phyloP scores from a whole-genome alignment of 2,888 invertebrate species.

The Chrysolina americana region DNA sequence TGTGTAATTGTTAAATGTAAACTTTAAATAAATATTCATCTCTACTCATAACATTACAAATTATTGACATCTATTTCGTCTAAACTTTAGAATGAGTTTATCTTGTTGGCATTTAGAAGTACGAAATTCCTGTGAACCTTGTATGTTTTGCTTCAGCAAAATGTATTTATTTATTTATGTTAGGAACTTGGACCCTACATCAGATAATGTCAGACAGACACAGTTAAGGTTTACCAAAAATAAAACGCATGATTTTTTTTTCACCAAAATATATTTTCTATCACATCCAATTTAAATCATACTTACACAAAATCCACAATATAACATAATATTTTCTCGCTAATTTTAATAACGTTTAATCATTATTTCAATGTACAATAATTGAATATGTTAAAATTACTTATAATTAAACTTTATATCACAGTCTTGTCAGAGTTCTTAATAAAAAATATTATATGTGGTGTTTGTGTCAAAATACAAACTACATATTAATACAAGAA shows the following conservation, averaged over 20 bases:
- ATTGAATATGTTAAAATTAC: slow-evolving; percentile 61
- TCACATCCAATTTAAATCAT: slow-evolving; percentile 60
- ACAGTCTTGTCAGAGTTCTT: slow-evolving; percentile 68
- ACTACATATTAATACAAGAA: slow-evolving; percentile 46
- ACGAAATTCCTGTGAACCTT: slow-evolving; percentile 66
- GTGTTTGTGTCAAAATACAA: slow-evolving; percentile 57
- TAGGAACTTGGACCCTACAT: slow-evolving; percentile 68
- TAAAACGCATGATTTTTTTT: slow-evolving; percentile 62
- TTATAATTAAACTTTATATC: slow-evolving; percentile 66
- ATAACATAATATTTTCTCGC: slow-evolving; percentile 59
- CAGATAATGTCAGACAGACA: slow-evolving; percentile 59
- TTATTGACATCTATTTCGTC: slow-evolving; percentile 65
- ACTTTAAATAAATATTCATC: slow-evolving; percentile 64
- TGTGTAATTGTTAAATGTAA: slow-evolving; percentile 54
- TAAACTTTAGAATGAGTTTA: slow-evolving; percentile 66
- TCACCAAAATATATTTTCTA: slow-evolving; percentile 66
- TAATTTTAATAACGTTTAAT: slow-evolving; percentile 46
- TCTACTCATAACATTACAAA: slow-evolving; percentile 63
- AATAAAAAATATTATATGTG: slow-evolving; percentile 62
- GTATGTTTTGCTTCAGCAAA: slow-evolving; percentile 46
- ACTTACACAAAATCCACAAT: slow-evolving; percentile 63
- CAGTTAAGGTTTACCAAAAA: slow-evolving; percentile 59
- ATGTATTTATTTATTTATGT: slow-evolving; percentile 45
- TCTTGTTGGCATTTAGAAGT: slow-evolving; percentile 63
- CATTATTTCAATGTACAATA: slow-evolving; percentile 59